These are phyloP conservation scores for Galeruca laticollis DNA, from an alignment of 2,888 invertebrate species.

Conservation along the genomic window DNA sequence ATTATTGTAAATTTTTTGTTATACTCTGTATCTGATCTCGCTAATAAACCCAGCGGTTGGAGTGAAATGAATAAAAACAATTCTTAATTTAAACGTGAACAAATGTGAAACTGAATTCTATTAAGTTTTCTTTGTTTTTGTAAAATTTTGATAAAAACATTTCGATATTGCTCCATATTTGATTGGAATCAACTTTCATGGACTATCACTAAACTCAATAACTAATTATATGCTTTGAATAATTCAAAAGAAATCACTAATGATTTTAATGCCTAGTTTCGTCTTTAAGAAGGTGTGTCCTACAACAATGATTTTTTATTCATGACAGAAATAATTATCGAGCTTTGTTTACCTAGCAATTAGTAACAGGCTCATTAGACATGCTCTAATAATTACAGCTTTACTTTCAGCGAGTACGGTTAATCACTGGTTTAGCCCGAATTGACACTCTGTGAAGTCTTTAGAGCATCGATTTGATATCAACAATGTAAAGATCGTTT, in stretches of 20 bases:
- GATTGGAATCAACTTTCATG: too few species aligned
- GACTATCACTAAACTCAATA: background rate
- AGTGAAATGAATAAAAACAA: too few species aligned
- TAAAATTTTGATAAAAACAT: too few species aligned
- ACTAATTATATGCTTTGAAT: slow-evolving; percentile 34
- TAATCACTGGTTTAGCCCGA: slow-evolving; percentile 11
- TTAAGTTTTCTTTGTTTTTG: too few species aligned
- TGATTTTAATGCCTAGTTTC: slow-evolving; percentile 26
- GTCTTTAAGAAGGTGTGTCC: slow-evolving; percentile 44
- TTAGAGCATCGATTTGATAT: slow-evolving; percentile 27
- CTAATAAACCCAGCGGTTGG: too few species aligned
- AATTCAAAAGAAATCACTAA: slow-evolving; percentile 29
- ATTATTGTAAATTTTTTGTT: too few species aligned
- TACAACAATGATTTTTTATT: slow-evolving; percentile 43
- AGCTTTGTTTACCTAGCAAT: slow-evolving; percentile 30
- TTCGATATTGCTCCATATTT: too few species aligned
- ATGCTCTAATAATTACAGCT: slow-evolving; percentile 45
- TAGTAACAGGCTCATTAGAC: slow-evolving; percentile 41
- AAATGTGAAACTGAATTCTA: too few species aligned
- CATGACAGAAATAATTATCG: slow-evolving; percentile 44
- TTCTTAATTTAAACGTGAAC: too few species aligned
- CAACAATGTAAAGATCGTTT: slow-evolving; percentile 24
- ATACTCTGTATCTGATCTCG: too few species aligned
- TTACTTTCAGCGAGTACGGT: slow-evolving; percentile 14
- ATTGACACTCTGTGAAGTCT: slow-evolving; percentile 34